Conservation (phyloP, 2,888 invertebrate genomes). For the Automeris io region DNA sequence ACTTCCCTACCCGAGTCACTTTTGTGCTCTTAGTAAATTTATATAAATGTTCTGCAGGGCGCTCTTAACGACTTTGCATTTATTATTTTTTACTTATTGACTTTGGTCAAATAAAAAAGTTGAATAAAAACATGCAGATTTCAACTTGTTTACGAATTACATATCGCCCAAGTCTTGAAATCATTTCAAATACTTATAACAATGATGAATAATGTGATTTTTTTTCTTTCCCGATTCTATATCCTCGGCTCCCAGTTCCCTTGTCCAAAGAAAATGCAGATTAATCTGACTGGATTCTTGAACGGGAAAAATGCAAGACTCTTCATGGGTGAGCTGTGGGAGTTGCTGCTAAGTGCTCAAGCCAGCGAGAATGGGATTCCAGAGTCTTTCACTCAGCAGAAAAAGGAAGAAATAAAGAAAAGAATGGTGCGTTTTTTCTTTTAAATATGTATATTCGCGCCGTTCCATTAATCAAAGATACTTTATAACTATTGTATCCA, state of each 20-base stretch:
- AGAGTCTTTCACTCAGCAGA: conserved; percentile 94
- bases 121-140: background rate
- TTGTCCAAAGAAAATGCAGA: conserved; percentile 99
- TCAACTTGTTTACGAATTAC: conserved; percentile 4
- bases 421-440: conserved; percentile 79
- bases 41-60: conserved; percentile 16
- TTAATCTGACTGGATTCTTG: conserved; percentile 98
- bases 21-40: conserved; percentile 24
- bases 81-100: conserved; percentile 20
- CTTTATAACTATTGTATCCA: no score
- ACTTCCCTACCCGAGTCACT: conserved; percentile 70
- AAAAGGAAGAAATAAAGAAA: conserved; percentile 96
- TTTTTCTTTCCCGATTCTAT: conserved; percentile 45
- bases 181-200: conserved; percentile 16
- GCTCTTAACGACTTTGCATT: conserved; percentile 56
- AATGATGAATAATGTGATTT: conserved; percentile 9
- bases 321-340: conserved; percentile 99
- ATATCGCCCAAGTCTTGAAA: conserved; percentile 8
- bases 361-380: conserved; percentile 97
- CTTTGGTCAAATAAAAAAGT: conserved; percentile 8
- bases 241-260: conserved; percentile 84
- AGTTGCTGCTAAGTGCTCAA: conserved; percentile 94
- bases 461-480: no score
- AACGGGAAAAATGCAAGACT: conserved; percentile 98
- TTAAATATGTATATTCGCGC: background rate